These are phyloP conservation scores for Aphelenchoides fujianensis DNA, from an alignment of 1,140 invertebrate species.

Conservation along the genomic window DNA sequence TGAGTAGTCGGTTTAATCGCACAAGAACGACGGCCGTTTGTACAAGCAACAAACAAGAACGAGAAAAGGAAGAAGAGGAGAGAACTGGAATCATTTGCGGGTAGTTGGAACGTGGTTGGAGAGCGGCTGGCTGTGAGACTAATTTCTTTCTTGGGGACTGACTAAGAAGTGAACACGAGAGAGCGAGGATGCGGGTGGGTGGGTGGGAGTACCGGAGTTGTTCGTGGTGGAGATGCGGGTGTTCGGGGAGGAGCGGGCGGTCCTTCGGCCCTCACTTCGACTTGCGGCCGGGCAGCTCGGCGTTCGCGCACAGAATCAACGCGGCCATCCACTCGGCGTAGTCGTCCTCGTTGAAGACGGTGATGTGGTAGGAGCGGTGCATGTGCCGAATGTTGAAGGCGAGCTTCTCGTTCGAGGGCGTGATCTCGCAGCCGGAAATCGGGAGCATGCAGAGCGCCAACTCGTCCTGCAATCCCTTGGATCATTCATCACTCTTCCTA, in stretches of 20 bases:
- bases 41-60: conserved; percentile 2
- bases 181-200: neutral
- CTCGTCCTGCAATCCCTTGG: conserved; percentile 45
- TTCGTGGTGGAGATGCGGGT: neutral
- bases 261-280: neutral
- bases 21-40: too few relatives aligned
- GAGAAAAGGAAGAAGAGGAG: too few relatives aligned
- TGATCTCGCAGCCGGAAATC: conserved; percentile 47
- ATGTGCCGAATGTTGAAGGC: conserved; percentile 40
- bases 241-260: neutral
- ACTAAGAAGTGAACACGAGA: neutral
- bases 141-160: too few relatives aligned
- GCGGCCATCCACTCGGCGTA: conserved; percentile 52
- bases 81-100: neutral
- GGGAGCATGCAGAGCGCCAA: conserved; percentile 45
- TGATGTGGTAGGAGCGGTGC: conserved; percentile 33
- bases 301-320: conserved; percentile 45
- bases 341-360: conserved; percentile 32
- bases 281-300: conserved; percentile 33
- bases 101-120: neutral
- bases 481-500: too few relatives aligned
- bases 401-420: conserved; percentile 31
- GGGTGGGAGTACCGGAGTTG: neutral
- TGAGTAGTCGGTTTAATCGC: too few relatives aligned
- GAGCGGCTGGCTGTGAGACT: too few relatives aligned